Evolutionary conservation across 2,888 invertebrate species (phyloP).

Genomic region (Luperina nickerlii): DNA sequence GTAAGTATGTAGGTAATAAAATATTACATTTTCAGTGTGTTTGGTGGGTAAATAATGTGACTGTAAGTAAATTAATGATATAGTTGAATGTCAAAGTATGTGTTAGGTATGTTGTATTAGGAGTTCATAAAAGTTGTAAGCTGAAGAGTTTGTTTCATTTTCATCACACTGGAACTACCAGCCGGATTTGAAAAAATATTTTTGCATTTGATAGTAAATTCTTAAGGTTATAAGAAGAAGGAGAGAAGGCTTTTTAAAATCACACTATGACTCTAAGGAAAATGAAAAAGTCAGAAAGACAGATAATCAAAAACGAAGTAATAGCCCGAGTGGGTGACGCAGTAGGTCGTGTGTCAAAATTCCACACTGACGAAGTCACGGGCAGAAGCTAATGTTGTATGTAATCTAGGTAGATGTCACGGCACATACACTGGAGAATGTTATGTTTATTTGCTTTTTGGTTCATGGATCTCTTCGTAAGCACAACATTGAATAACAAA

Average conservation of each 20-base stretch:
- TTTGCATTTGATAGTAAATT: not conserved
- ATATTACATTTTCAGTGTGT: not conserved
- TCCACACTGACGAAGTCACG: fast-evolving
- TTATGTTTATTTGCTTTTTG: not conserved
- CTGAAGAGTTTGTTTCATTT: not conserved
- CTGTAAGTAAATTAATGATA: constrained; percentile 13
- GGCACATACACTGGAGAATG: not conserved
- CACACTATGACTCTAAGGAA: too few species aligned
- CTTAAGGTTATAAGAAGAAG: too few species aligned
- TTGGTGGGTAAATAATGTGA: constrained; percentile 3
- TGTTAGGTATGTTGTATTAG: not conserved
- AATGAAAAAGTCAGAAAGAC: not conserved
- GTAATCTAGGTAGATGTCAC: too few species aligned
- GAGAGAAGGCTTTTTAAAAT: too few species aligned
- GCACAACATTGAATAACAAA: not conserved
- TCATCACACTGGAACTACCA: not conserved
- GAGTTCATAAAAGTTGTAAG: not conserved
- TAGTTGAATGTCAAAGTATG: not conserved
- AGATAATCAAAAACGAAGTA: not conserved
- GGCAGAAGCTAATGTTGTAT: not conserved
- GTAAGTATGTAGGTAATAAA: not conserved
- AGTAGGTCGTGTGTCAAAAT: not conserved
- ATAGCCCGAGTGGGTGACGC: not conserved
- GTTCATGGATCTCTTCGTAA: not conserved
- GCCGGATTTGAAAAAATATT: not conserved